Evolutionary conservation across 92 coral and sea anemone genomes (phyloP).

Genomic region (Heliopora coerulea): DNA sequence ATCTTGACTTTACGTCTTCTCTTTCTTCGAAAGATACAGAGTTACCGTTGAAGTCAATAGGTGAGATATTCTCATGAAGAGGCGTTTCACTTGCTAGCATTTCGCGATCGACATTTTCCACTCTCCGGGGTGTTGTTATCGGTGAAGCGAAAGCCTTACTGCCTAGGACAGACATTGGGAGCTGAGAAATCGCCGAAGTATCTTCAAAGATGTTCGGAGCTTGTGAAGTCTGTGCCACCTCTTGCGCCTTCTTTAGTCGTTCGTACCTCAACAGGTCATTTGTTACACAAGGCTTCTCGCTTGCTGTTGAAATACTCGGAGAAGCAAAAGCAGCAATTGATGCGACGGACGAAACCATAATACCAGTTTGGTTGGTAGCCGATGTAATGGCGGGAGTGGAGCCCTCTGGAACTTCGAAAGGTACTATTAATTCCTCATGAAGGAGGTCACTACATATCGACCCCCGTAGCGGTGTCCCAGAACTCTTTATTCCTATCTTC

Average conservation of each 20-base stretch:
- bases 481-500: not conserved
- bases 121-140: not conserved
- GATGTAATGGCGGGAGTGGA: not conserved
- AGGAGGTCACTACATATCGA: not conserved
- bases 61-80: not conserved
- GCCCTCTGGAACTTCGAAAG: not conserved
- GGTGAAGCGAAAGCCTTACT: not conserved
- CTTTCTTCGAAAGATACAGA: not conserved
- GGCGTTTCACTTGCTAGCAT: not conserved
- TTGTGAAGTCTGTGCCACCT: not conserved
- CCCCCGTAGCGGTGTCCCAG: not conserved
- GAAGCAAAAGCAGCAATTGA: not conserved
- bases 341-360: not conserved
- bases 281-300: not conserved
- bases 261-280: conserved; percentile 3
- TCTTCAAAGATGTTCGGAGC: not conserved
- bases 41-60: not conserved
- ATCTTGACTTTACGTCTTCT: conserved; percentile 12
- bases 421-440: not conserved
- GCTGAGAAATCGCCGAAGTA: not conserved
- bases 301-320: not conserved
- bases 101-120: not conserved
- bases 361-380: not conserved
- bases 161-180: not conserved
- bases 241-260: conserved; percentile 22